Evolutionary conservation across 2,113 vertebrate species (phyloP).

Genomic region (Syngnathoides biaculeatus): DNA sequence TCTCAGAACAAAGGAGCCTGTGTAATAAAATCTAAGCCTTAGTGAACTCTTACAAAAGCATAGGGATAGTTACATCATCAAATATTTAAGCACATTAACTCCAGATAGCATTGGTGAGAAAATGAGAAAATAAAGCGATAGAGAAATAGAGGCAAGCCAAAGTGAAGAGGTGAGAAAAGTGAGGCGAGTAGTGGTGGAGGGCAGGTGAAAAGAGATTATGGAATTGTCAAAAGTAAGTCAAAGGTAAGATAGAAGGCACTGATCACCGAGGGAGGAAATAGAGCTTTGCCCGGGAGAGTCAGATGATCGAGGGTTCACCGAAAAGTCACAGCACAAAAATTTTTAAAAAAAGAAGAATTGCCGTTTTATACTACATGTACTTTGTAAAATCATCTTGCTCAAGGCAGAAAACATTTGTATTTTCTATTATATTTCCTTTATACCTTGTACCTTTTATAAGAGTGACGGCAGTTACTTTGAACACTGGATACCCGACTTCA

Average conservation of each 20-base stretch:
- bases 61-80: constrained; percentile 47
- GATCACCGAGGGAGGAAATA: constrained; percentile 10
- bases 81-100: constrained; percentile 17
- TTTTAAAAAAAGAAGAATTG: constrained; percentile 15
- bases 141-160: constrained; percentile 3
- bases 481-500: not conserved
- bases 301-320: constrained; percentile 59
- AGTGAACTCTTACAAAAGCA: constrained; percentile 35
- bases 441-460: constrained; percentile 15
- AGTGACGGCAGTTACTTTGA: constrained; percentile 18
- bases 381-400: constrained; percentile 41
- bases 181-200: not conserved
- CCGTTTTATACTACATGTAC: constrained; percentile 16
- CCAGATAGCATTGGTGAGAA: constrained; percentile 7
- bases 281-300: constrained; percentile 11
- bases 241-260: constrained; percentile 6
- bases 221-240: constrained; percentile 19
- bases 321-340: constrained; percentile 57
- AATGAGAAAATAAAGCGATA: constrained; percentile 21
- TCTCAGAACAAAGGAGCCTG: not conserved
- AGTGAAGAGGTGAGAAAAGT: constrained; percentile 22
- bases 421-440: constrained; percentile 17
- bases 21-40: constrained; percentile 15
- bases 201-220: constrained; percentile 8
- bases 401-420: constrained; percentile 38